Evolutionary conservation across 2,113 vertebrate species (phyloP), one percentile per base, ranked within the genome.

Genomic region (Pantherophis guttatus): DNA sequence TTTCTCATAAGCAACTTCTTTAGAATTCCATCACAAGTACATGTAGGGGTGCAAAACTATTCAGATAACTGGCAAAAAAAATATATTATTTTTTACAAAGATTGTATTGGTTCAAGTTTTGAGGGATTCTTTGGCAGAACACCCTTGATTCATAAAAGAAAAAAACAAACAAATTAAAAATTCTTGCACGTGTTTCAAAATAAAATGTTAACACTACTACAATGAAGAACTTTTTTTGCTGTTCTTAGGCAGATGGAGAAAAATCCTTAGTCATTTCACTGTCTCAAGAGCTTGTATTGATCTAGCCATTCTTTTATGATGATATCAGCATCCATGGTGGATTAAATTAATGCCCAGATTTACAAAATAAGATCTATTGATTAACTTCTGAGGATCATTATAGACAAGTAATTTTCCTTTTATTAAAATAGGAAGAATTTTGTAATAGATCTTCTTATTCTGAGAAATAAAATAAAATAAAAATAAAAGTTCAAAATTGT

Each of bases 181-280:
- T 65, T 24, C 11, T 55, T 52, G n/a, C 21, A 90, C 9, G 2
- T 50, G 5, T 52, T 88, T 53, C 87, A 88, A 23, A 85, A 48
- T 86, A 5, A 86, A 81, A 85, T 55, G 11, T 15, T 57, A 91
- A 8, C 48, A 90, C 53, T 48, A 23, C 5, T 24, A 13, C 33
- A 85, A 8, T 17, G 6, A 44, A 44, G 3, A 55, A 19, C 52
- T 12, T 50, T 70, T 58, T 29, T 33, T 55, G n/a, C 7, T 86
- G 24, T 75, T 57, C 21, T 58, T 50, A 3, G 33, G 13, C 11
- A 29, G 24, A 15, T n/a, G 2, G 86, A 26, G 12, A 87, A 87
- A 53, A 53, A 11, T 10, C 44, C 10, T 90, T 95, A 97, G 95
- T 96, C 96, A 96, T 96, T 96, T 94, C 96, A 96, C 93, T 95